Evolutionary conservation across 2,888 invertebrate genomes (phyloP).

Genomic region (Lagria hirta): DNA sequence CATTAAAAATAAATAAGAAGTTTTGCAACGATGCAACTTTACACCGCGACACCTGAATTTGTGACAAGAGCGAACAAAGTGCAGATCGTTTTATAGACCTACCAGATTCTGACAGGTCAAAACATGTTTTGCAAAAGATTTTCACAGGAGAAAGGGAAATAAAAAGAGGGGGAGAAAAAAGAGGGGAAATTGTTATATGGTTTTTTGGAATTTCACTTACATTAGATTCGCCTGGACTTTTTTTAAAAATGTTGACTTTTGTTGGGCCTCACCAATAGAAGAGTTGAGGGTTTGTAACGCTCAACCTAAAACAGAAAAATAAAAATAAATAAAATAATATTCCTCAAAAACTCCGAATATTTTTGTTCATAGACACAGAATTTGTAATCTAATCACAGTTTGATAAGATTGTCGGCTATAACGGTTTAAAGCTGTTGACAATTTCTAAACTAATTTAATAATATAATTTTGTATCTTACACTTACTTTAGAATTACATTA

Average conservation of each 20-base stretch:
- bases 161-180: too few species aligned
- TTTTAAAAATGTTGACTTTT: conserved; percentile 56
- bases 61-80: background rate
- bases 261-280: conserved; percentile 51
- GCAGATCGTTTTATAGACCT: too few species aligned
- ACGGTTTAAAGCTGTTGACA: too few species aligned
- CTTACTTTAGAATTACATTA: too few species aligned
- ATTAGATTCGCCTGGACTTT: conserved; percentile 43
- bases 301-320: conserved; percentile 54
- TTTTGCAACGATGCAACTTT: background rate
- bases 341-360: conserved; percentile 3
- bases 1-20: conserved; percentile 4
- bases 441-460: too few species aligned
- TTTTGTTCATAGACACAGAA: too few species aligned
- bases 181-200: too few species aligned
- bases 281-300: conserved; percentile 54
- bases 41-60: background rate
- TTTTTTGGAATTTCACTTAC: conserved; percentile 33
- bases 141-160: too few species aligned
- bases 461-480: too few species aligned
- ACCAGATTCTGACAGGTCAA: too few species aligned
- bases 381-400: too few species aligned
- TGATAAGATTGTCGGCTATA: too few species aligned
- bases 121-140: background rate
- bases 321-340: conserved; percentile 12